Conservation (phyloP, 2,113 vertebrate genomes). For the Otus sunia region DNA sequence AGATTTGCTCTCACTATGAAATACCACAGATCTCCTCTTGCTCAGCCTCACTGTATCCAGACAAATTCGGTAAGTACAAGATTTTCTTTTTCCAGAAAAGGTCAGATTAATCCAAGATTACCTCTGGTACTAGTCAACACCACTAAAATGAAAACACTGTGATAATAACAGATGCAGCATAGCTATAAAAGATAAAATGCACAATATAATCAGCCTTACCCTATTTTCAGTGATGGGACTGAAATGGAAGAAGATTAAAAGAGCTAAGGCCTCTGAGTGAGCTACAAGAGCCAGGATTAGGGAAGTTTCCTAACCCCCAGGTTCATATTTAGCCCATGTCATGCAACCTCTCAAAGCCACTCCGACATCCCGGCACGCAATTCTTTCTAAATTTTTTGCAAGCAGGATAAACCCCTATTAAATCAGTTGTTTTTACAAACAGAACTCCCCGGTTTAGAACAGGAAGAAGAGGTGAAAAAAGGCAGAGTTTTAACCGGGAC, state of each 20-base stretch:
- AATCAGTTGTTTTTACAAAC: background rate
- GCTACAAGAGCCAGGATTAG: constrained; percentile 22
- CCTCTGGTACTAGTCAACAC: background rate
- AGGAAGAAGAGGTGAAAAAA: background rate
- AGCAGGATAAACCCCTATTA: background rate
- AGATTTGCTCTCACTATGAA: background rate
- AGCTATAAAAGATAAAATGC: constrained; percentile 23
- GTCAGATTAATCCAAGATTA: constrained; percentile 11
- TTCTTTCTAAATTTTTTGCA: accelerated
- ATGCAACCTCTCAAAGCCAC: background rate
- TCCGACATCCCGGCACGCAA: background rate
- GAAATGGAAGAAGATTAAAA: constrained; percentile 20
- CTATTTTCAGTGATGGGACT: constrained; percentile 12
- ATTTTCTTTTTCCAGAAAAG: background rate
- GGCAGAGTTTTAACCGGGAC: accelerated
- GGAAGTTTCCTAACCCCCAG: background rate
- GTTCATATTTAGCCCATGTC: background rate
- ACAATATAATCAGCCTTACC: constrained; percentile 55
- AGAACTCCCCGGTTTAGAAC: background rate
- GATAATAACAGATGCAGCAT: background rate
- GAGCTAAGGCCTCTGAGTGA: background rate
- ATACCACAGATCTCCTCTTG: background rate
- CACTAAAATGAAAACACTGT: accelerated
- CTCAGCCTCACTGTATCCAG: background rate
- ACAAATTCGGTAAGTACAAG: accelerated